phyloP scores from a whole-genome alignment of 2,113 vertebrate genomes.

The Colistium nudipinnis region DNA sequence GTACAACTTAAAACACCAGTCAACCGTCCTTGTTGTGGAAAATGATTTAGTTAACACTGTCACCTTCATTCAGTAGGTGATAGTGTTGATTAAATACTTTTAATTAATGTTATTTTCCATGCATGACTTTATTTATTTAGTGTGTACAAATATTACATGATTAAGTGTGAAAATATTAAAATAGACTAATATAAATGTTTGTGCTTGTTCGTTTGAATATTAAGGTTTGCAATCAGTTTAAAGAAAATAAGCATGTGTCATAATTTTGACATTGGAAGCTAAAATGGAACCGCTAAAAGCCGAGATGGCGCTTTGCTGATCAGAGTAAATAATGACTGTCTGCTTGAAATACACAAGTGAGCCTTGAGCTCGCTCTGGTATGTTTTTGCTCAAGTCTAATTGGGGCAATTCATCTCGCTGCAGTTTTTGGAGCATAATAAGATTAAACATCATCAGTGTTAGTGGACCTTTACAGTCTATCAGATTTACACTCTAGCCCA shows the following conservation, averaged over 20 bases:
- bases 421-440: constrained; percentile 69
- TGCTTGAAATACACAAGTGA: constrained; percentile 64
- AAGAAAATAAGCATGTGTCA: not conserved
- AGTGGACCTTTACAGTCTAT: constrained; percentile 75
- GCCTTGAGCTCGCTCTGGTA: constrained; percentile 52
- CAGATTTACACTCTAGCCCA: constrained; percentile 70
- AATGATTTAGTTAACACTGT: no score
- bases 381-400: constrained; percentile 70
- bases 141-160: no score
- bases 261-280: not conserved
- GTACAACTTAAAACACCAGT: no score
- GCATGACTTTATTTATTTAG: no score
- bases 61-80: no score
- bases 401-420: constrained; percentile 77
- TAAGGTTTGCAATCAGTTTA: not conserved
- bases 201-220: not conserved
- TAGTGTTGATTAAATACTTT: no score
- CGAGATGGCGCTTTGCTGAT: constrained; percentile 36
- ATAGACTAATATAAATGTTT: not conserved
- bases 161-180: no score
- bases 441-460: constrained; percentile 73
- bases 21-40: no score
- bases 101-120: no score
- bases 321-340: constrained; percentile 56
- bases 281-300: constrained; percentile 1